These are phyloP conservation scores for Hypomesus transpacificus DNA, from an alignment of 2,113 vertebrate genomes.

Conservation along the genomic window DNA sequence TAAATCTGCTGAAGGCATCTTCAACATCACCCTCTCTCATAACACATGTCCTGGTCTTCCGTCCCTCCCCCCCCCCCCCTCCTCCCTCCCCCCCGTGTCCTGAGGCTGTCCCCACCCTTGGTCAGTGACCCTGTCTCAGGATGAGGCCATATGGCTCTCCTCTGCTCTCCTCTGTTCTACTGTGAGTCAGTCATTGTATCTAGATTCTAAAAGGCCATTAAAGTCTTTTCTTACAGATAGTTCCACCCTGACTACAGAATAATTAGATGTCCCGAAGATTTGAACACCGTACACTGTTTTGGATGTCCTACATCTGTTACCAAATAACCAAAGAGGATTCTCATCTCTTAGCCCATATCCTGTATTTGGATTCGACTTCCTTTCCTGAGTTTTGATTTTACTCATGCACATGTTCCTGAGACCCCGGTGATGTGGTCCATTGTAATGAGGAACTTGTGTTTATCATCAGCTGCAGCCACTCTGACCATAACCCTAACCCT, in stretches of 20 bases:
- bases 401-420: background rate
- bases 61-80: background rate
- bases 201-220: conserved; percentile 47
- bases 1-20: conserved; percentile 56
- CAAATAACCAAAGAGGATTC: background rate
- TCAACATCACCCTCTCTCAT: conserved; percentile 47
- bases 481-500: too few species aligned
- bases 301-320: conserved; percentile 35
- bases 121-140: conserved; percentile 28
- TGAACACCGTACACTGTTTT: background rate
- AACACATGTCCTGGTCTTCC: background rate
- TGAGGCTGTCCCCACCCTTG: conserved; percentile 21
- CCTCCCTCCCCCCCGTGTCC: conserved; percentile 22
- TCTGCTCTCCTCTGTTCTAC: background rate
- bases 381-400: conserved; percentile 3
- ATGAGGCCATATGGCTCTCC: conserved; percentile 31
- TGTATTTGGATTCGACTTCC: background rate
- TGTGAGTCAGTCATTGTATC: conserved; percentile 8
- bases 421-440: too few species aligned
- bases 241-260: too few species aligned
- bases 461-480: too few species aligned
- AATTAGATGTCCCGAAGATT: background rate
- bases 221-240: background rate
- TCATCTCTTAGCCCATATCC: background rate
- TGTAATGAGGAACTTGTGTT: too few species aligned